Evolutionary conservation across 2,113 vertebrate genomes (phyloP).

Genomic region (Nerophis ophidion): DNA sequence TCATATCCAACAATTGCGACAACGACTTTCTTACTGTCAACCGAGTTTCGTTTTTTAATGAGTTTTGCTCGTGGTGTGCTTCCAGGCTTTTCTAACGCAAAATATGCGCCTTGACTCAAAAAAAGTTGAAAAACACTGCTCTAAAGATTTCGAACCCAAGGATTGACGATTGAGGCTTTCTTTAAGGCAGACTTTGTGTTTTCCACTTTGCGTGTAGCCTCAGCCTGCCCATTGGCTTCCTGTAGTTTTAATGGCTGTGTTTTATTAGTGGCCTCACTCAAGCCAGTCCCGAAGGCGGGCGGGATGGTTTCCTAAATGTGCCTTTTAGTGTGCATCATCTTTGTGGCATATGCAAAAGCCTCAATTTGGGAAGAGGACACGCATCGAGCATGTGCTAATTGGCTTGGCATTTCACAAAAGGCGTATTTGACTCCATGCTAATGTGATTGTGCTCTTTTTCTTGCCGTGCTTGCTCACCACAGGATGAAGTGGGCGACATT

Average conservation of each 20-base stretch:
- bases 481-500: constrained; percentile 40
- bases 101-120: too few species aligned
- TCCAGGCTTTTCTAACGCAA: too few species aligned
- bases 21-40: too few species aligned
- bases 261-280: constrained; percentile 64
- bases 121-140: too few species aligned
- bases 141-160: not conserved
- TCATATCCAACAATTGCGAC: too few species aligned
- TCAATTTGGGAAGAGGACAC: constrained; percentile 49
- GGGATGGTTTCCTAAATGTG: constrained; percentile 54
- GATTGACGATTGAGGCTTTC: not conserved
- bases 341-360: constrained; percentile 59
- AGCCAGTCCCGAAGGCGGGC: constrained; percentile 52
- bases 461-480: constrained; percentile 16
- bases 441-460: constrained; percentile 54
- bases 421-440: constrained; percentile 64
- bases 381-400: constrained; percentile 61
- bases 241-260: constrained; percentile 46
- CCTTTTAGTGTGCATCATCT: constrained; percentile 56
- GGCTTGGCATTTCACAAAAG: constrained; percentile 71
- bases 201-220: constrained; percentile 17
- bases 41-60: too few species aligned
- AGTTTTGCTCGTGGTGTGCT: too few species aligned
- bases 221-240: constrained; percentile 25
- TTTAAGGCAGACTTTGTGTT: not conserved